These are phyloP conservation scores for Tolmerus cingulatus DNA, from an alignment of 2,888 invertebrate genomes.

Conservation along the genomic window DNA sequence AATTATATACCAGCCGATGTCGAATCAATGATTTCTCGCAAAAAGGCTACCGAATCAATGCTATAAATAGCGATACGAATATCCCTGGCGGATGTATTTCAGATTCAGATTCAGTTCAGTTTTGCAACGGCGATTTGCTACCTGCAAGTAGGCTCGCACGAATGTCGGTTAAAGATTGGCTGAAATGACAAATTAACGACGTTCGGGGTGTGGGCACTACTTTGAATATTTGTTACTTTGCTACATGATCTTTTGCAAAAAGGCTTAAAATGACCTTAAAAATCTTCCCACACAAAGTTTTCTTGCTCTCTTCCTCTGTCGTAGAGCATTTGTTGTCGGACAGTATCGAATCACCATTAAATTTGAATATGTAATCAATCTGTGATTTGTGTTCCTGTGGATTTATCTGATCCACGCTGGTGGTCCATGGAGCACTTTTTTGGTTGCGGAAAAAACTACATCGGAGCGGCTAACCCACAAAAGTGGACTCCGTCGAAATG, in stretches of 20 bases:
- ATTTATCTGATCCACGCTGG: slow-evolving; percentile 13
- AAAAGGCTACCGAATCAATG: background rate
- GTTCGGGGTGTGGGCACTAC: background rate
- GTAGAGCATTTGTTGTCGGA: background rate
- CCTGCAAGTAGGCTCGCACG: background rate
- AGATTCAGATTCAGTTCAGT: background rate
- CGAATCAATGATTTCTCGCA: slow-evolving; percentile 3
- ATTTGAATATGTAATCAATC: slow-evolving; percentile 37
- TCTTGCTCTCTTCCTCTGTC: background rate
- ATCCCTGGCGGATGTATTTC: background rate
- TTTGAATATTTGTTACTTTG: background rate
- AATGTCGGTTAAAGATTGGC: background rate
- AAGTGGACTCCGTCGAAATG: background rate
- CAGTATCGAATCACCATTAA: slow-evolving; percentile 31
- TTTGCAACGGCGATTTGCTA: background rate
- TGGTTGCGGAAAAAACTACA: background rate
- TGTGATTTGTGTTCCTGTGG: slow-evolving; percentile 2
- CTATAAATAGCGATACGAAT: background rate
- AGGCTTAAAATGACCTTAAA: background rate
- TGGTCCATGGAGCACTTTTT: slow-evolving; percentile 4
- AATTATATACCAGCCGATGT: background rate
- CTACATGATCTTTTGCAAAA: background rate
- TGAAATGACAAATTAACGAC: background rate
- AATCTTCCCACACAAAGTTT: background rate
- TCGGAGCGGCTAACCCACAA: background rate